These are phyloP conservation scores for Luperina nickerlii DNA, from an alignment of 2,888 invertebrate genomes.

Conservation along the genomic window DNA sequence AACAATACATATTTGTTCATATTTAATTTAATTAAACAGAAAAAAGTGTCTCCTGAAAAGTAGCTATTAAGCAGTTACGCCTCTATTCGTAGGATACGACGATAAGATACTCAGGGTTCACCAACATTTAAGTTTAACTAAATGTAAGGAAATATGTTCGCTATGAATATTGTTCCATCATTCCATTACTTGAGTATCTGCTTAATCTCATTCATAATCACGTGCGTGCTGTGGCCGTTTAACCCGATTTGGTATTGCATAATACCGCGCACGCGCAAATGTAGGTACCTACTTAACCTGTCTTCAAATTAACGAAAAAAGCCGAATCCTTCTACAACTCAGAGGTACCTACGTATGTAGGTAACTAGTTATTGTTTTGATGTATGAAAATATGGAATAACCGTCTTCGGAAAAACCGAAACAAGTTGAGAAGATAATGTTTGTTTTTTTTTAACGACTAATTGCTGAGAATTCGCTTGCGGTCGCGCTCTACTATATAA, in stretches of 20 bases:
- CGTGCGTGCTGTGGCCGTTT: slow-evolving; percentile 60
- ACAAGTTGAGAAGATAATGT: not conserved
- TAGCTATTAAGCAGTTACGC: no score
- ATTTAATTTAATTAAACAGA: no score
- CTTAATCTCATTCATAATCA: slow-evolving; percentile 51
- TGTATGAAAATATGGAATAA: not conserved
- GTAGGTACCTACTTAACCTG: not conserved
- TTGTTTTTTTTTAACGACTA: not conserved
- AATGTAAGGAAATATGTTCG: not conserved
- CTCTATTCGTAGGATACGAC: no score
- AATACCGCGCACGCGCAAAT: slow-evolving; percentile 50
- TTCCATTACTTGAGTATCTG: slow-evolving; percentile 35
- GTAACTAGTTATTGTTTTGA: not conserved
- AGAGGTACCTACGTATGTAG: not conserved
- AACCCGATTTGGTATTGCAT: slow-evolving; percentile 70
- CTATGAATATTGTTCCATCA: not conserved
- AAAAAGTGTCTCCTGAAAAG: no score
- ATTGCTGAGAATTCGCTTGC: not conserved
- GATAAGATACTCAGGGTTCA: not conserved
- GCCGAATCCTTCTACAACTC: not conserved
- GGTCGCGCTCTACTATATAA: not conserved
- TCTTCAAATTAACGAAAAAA: slow-evolving; percentile 2
- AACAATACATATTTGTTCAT: no score
- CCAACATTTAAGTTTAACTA: not conserved
- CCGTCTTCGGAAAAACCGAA: slow-evolving; percentile 13